Percentiles rank a stretch among this genome's conserved stretches.
phyloP scores from a whole-genome alignment of 2,113 vertebrate genomes.

The Nyctibius bracteatus region DNA sequence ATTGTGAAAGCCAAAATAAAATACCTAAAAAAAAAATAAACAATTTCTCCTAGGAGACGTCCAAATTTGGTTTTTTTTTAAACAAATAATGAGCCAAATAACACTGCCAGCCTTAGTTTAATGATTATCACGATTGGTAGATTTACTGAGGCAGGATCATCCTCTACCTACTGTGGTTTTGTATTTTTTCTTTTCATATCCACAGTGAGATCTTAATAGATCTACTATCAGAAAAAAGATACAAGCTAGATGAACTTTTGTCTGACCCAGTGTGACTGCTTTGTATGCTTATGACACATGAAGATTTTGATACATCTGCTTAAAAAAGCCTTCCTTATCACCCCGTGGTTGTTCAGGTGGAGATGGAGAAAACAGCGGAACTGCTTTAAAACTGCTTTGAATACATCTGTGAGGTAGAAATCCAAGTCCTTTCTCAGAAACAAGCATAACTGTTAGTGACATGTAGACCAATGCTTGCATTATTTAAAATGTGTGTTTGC shows the following conservation, averaged over 20 bases:
- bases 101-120: too few relatives aligned
- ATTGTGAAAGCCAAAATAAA: neutral
- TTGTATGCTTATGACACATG: neutral
- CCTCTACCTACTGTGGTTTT: neutral
- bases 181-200: neutral
- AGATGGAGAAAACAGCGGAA: neutral
- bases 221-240: neutral
- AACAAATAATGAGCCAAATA: neutral
- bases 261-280: neutral
- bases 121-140: neutral
- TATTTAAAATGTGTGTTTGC: constrained; percentile 17
- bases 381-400: neutral
- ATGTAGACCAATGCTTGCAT: neutral
- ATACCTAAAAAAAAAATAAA: neutral
- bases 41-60: neutral
- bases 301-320: neutral
- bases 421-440: neutral
- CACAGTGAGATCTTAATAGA: neutral
- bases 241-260: neutral
- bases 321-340: neutral
- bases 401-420: neutral
- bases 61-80: neutral
- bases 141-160: neutral
- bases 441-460: neutral
- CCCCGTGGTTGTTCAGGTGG: neutral